Conservation (phyloP, 1,140 invertebrate genomes). For the Coptotermes formosanus region DNA sequence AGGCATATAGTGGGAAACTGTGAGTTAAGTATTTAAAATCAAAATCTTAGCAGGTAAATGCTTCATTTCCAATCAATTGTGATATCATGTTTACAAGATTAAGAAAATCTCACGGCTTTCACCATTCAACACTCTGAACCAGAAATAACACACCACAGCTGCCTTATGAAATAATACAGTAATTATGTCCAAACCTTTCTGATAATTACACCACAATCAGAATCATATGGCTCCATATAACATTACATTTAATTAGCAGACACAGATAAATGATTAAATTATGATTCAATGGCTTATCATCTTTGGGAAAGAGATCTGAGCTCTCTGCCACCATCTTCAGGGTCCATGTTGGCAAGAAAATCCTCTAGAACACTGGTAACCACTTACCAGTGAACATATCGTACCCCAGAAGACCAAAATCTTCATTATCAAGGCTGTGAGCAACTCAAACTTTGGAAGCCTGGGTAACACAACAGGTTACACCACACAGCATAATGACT, state of each 20-base stretch:
- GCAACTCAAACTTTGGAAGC: too few species aligned
- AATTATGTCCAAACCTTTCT: neutral
- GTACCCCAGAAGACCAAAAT: too few species aligned
- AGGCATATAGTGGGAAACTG: neutral
- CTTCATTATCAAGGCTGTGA: too few species aligned
- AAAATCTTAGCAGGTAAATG: neutral
- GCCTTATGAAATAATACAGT: neutral
- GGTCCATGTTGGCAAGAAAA: too few species aligned
- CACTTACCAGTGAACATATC: too few species aligned
- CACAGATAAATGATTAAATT: too few species aligned
- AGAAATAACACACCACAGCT: slow-evolving; percentile 20
- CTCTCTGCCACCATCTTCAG: too few species aligned
- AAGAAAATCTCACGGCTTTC: slow-evolving; percentile 1
- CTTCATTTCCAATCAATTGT: slow-evolving; percentile 21
- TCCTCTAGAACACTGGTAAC: too few species aligned
- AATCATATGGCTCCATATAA: slow-evolving; percentile 12
- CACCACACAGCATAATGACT: too few species aligned
- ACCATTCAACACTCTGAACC: slow-evolving; percentile 25
- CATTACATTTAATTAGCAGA: neutral
- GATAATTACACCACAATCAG: neutral
- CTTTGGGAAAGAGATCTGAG: too few species aligned
- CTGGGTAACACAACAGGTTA: too few species aligned
- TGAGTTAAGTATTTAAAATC: neutral
- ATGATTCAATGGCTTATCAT: too few species aligned
- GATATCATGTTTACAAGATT: slow-evolving; percentile 23